These are phyloP conservation scores for Mormyrops attenuatus DNA, from an alignment of 2,797 vertebrate genomes.

Conservation along the genomic window DNA sequence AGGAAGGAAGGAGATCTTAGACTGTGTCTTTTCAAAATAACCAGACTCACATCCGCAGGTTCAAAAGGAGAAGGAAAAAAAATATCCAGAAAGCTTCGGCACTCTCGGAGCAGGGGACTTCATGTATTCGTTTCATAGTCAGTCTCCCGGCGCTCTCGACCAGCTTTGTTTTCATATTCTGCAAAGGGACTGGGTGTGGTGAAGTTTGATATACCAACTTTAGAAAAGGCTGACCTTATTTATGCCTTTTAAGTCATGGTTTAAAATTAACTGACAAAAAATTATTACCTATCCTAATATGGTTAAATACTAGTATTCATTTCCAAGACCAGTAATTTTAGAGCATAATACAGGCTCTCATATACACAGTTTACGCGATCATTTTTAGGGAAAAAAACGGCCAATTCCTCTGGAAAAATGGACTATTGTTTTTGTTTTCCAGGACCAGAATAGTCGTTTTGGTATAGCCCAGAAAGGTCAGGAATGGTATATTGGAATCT, in stretches of 20 bases:
- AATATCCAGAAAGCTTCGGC: not conserved
- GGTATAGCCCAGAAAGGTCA: not conserved
- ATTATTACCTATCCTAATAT: not conserved
- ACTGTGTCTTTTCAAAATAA: constrained; percentile 14
- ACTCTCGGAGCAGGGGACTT: not conserved
- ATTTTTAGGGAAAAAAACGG: not conserved
- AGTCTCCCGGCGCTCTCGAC: not conserved
- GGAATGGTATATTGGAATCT: not conserved
- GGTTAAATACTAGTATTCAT: not conserved
- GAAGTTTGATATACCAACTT: not conserved
- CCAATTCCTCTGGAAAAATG: not conserved
- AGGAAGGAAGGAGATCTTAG: constrained; percentile 13
- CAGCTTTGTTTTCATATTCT: not conserved
- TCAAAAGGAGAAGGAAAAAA: not conserved
- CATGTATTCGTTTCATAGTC: not conserved
- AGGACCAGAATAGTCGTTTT: not conserved
- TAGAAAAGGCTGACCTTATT: not conserved
- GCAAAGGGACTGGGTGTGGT: not conserved
- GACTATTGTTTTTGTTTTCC: not conserved
- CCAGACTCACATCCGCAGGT: not conserved
- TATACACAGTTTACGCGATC: not conserved
- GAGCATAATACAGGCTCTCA: not conserved
- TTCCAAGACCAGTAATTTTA: not conserved
- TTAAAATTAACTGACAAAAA: not conserved
- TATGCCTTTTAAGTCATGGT: not conserved